Evolutionary conservation across 64 coral and sea anemone species (phyloP).

Genomic region (Montipora efflorescens): DNA sequence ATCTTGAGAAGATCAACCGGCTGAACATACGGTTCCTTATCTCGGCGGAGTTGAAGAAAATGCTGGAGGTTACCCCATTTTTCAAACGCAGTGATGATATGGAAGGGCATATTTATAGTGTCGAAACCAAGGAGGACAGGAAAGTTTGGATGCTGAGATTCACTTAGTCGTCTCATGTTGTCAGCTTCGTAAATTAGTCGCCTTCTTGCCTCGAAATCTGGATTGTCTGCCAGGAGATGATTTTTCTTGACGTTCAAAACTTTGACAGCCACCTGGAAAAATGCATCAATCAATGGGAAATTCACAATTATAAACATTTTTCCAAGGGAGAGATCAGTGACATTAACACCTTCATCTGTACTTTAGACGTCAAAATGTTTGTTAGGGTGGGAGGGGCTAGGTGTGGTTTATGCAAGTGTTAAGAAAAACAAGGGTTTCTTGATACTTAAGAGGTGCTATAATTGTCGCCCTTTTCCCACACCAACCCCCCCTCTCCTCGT

Average conservation of each 20-base stretch:
- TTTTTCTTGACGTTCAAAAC: neutral
- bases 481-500: too few species aligned
- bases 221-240: conserved; percentile 7
- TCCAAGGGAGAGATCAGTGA: too few species aligned
- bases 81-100: conserved; percentile 44
- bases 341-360: neutral
- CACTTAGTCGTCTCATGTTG: conserved; percentile 10
- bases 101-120: conserved; percentile 40
- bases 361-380: neutral
- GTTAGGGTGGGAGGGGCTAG: too few species aligned
- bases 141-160: conserved; percentile 39
- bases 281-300: too few species aligned
- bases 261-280: conserved; percentile 13
- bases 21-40: neutral
- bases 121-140: conserved; percentile 36
- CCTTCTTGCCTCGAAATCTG: neutral
- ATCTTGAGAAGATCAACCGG: conserved; percentile 34
- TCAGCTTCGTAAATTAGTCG: conserved; percentile 40
- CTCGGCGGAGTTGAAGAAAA: conserved; percentile 37
- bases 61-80: conserved; percentile 28
- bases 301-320: too few species aligned
- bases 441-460: too few species aligned
- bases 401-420: too few species aligned
- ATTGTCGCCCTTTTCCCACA: too few species aligned
- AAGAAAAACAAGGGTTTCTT: too few species aligned